Evolutionary conservation across 2,113 vertebrate species (phyloP).

Genomic region (Thalassarche chlororhynchos): DNA sequence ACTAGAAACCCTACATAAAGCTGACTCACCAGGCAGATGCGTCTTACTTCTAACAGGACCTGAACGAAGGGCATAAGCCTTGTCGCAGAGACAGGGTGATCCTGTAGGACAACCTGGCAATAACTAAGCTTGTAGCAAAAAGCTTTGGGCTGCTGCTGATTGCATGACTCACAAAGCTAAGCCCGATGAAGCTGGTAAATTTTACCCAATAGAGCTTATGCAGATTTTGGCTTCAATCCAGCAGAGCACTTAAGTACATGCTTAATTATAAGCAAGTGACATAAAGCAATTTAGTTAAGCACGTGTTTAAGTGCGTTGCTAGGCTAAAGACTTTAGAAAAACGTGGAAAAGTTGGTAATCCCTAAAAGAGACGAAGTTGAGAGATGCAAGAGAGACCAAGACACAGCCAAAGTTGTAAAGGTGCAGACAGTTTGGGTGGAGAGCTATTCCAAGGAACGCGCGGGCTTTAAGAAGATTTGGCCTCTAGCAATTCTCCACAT

Average conservation of each 20-base stretch:
- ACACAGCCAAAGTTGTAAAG: not conserved
- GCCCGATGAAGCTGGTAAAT: not conserved
- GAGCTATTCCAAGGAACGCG: not conserved
- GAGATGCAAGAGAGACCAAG: not conserved
- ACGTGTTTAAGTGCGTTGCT: not conserved
- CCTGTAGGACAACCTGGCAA: slow-evolving; percentile 44
- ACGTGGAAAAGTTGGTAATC: not conserved
- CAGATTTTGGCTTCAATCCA: slow-evolving; percentile 31
- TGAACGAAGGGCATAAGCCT: not conserved
- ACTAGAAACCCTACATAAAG: not conserved
- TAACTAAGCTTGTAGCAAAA: not conserved
- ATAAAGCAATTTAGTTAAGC: not conserved
- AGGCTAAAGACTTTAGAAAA: not conserved
- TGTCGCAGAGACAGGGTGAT: not conserved
- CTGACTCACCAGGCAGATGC: slow-evolving; percentile 10
- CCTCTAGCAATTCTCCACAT: not conserved
- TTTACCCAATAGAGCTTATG: slow-evolving; percentile 9
- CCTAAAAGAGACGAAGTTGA: not conserved
- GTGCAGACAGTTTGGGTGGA: not conserved
- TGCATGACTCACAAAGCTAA: slow-evolving; percentile 27
- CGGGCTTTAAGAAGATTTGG: not conserved
- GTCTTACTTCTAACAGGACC: not conserved
- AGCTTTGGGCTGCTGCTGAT: not conserved
- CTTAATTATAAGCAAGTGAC: slow-evolving; percentile 57
- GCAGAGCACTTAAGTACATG: slow-evolving; percentile 34